phyloP scores from a whole-genome alignment of 2,113 vertebrate species.

The Sitta europaea region DNA sequence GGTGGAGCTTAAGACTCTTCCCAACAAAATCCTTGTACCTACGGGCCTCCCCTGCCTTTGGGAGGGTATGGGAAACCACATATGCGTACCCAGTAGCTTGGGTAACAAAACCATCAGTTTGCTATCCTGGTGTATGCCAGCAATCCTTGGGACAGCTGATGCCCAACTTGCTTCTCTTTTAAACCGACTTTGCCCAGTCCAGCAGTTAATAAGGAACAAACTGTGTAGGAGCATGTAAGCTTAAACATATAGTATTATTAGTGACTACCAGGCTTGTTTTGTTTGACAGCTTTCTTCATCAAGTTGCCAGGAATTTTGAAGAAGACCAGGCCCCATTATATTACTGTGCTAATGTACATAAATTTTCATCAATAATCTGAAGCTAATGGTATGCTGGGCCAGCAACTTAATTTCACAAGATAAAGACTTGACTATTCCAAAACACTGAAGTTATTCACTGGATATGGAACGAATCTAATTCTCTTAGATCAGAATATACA shows the following conservation, averaged over 20 bases:
- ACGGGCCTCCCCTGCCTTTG: neutral
- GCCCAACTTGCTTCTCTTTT: neutral
- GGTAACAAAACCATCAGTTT: neutral
- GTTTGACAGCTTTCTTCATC: neutral
- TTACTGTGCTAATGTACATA: neutral
- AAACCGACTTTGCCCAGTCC: neutral
- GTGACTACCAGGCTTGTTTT: neutral
- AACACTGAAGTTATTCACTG: neutral
- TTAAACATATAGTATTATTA: neutral
- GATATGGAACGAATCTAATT: neutral
- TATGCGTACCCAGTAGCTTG: fast-evolving
- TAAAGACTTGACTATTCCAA: neutral
- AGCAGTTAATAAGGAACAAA: neutral
- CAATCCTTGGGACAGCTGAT: neutral
- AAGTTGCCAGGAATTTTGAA: neutral
- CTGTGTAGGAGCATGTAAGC: neutral
- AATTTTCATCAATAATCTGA: neutral
- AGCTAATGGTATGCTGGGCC: neutral
- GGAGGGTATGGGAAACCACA: neutral
- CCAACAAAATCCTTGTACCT: neutral
- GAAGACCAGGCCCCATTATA: neutral
- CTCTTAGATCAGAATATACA: neutral
- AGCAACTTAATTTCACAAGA: constrained; percentile 4
- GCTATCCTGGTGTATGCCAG: neutral
- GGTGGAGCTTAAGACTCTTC: neutral